These are phyloP conservation scores for Pangasianodon hypophthalmus DNA, from an alignment of 2,113 vertebrate species.

Conservation along the genomic window DNA sequence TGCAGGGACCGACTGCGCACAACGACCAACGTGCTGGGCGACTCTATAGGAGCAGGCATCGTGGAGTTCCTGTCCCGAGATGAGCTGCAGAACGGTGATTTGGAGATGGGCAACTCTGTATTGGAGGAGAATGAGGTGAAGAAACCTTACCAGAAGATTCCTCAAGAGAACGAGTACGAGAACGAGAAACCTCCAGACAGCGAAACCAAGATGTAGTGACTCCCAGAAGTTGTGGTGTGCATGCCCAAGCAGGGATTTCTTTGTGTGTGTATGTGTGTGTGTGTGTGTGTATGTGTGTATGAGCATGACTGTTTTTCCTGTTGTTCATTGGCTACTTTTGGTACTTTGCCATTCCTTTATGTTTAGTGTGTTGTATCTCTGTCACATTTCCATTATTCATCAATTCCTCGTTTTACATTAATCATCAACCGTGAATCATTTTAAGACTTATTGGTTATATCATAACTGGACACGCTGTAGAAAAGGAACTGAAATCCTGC, in stretches of 20 bases:
- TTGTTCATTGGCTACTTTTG: slow-evolving; percentile 20
- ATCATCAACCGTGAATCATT: neutral
- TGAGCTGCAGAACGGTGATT: slow-evolving; percentile 85
- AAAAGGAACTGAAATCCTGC: neutral
- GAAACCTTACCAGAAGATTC: slow-evolving; percentile 93
- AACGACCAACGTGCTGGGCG: slow-evolving; percentile 93
- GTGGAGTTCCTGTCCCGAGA: slow-evolving; percentile 91
- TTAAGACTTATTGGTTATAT: neutral
- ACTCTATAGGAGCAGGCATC: slow-evolving; percentile 93
- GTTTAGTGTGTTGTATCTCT: neutral
- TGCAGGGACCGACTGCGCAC: slow-evolving; percentile 92
- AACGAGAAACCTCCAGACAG: slow-evolving; percentile 84
- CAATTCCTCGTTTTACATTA: neutral
- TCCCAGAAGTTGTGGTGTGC: neutral
- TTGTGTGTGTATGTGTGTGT: slow-evolving; percentile 21
- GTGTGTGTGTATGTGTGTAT: slow-evolving; percentile 18
- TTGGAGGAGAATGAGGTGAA: slow-evolving; percentile 95
- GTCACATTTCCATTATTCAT: neutral
- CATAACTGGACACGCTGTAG: neutral
- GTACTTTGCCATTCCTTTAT: neutral
- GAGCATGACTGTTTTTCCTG: neutral
- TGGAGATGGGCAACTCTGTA: slow-evolving; percentile 93
- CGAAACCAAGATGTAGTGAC: slow-evolving; percentile 91
- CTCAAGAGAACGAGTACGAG: slow-evolving; percentile 85
- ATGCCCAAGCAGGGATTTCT: slow-evolving; percentile 34